Base-by-base conservation (phyloP, 2,113 vertebrate species). In the Caranx melampygus region DNA sequence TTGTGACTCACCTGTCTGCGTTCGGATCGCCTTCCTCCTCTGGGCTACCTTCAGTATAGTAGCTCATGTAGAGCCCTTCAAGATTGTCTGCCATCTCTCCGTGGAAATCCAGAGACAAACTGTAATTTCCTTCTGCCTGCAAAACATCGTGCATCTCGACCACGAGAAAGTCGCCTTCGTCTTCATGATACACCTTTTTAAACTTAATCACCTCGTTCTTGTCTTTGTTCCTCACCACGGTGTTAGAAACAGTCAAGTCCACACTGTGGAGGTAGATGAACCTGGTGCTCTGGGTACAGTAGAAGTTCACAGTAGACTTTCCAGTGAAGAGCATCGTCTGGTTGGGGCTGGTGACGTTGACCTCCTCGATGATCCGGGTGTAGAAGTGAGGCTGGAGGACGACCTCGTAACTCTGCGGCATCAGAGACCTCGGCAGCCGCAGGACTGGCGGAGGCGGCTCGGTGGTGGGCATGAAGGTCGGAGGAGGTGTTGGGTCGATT, bases 201-300 rank as follows among this genome's bases (percentile, higher is more conserved):
- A 94, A 4, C 3, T 0, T 0, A 0, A 8, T 14, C 13, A 0
- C 1, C 1, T 55, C 0, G 0, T 64, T n/a, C 0, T 0, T 33
- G 0, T 0, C 4, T 21, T 55, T 11, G 18, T 0, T 18, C 40
- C 0, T 37, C 78, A 97, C 71, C 0, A 0, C 11, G 4, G 86
- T 13, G 0, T 0, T 0, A 0, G 66, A 93, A 16, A 97, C 82
- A 0, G 57, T 87, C 78, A 97, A 95, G 54, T 94, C 83, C 5
- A 85, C 91, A 94, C 95, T 96, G 90, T 99, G 95, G 77, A 99
- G 95, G 67, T 95, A 92, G 87, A 99, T 95, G 78, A 91, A 67
- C 3, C 73, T 0, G 0, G 97, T 97, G 10, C 11, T 0, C 16
- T 90, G 16, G 0, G 21, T 0, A 4, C 98, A 98, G 5, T 0